phyloP scores from a whole-genome alignment of 2,113 vertebrate genomes.

The Gila orcuttii region DNA sequence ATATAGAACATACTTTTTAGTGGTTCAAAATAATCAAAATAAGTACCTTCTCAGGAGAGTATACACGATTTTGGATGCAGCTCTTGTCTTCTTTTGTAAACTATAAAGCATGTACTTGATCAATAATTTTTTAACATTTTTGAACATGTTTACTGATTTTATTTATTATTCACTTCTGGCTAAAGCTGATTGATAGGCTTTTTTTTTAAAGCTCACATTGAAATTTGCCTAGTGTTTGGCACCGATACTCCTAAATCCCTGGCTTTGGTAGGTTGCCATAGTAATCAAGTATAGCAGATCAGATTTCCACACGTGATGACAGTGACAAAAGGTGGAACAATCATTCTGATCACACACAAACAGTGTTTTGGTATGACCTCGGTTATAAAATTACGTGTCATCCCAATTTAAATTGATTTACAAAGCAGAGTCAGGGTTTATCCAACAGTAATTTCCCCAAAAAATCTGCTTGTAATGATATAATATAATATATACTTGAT shows the following conservation, averaged over 20 bases:
- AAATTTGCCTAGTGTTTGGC: conserved; percentile 37
- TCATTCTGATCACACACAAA: conserved; percentile 27
- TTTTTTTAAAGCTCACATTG: background rate
- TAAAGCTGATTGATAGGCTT: background rate
- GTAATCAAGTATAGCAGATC: conserved; percentile 68
- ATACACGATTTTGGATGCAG: background rate
- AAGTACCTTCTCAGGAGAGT: background rate
- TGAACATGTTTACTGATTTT: background rate
- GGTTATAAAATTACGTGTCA: background rate
- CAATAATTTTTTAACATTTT: too few species aligned
- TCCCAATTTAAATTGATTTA: conserved; percentile 26
- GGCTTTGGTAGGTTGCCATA: conserved; percentile 70
- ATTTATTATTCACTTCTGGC: background rate
- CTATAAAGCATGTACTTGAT: background rate
- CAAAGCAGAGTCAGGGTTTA: background rate
- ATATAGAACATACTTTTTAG: background rate
- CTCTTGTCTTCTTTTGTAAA: background rate
- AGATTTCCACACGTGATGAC: conserved; percentile 54
- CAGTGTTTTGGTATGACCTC: background rate
- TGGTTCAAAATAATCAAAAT: background rate
- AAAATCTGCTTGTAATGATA: background rate
- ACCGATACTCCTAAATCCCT: conserved; percentile 49
- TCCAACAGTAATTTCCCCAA: background rate
- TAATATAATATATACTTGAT: background rate
- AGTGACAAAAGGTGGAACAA: conserved; percentile 41